A percentile compares a stretch with the other conserved stretches of the same genome.
Evolutionary conservation across 2,113 vertebrate genomes (phyloP).

Genomic region (Muntiacus muntjak): DNA sequence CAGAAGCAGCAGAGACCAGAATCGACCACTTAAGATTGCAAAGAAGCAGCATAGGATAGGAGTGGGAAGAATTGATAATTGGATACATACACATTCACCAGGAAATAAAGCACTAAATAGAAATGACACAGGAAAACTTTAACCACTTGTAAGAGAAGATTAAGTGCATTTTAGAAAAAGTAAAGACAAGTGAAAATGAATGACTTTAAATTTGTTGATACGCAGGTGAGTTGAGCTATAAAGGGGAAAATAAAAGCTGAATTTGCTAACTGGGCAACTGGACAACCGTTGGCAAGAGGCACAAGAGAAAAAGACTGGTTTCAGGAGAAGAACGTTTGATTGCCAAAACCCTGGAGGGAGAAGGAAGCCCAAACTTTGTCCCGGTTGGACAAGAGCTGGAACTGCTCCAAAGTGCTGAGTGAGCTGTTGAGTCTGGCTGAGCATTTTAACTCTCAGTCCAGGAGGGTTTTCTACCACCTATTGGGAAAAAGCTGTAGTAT

Average conservation of each 20-base stretch:
- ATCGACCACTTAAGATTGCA: background rate
- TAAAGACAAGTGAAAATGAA: background rate
- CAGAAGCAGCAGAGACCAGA: background rate
- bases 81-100: background rate
- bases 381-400: background rate
- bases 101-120: background rate
- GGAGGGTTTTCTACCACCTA: background rate
- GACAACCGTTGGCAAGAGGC: background rate
- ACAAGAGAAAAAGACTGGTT: background rate
- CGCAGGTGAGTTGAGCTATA: background rate
- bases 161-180: slow-evolving; percentile 7
- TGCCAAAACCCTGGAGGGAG: background rate
- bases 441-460: background rate
- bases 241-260: background rate
- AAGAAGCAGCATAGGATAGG: background rate
- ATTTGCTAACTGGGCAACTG: background rate
- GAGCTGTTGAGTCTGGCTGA: background rate
- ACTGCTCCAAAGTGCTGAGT: background rate
- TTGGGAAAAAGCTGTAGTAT: background rate
- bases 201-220: background rate
- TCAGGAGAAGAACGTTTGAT: background rate
- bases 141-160: background rate
- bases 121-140: background rate
- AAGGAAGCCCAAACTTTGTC: background rate
- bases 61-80: background rate